A percentile compares a stretch with the other conserved stretches of the same genome.
Evolutionary conservation across 2,797 vertebrate species (phyloP).

Genomic region (Semotilus atromaculatus): DNA sequence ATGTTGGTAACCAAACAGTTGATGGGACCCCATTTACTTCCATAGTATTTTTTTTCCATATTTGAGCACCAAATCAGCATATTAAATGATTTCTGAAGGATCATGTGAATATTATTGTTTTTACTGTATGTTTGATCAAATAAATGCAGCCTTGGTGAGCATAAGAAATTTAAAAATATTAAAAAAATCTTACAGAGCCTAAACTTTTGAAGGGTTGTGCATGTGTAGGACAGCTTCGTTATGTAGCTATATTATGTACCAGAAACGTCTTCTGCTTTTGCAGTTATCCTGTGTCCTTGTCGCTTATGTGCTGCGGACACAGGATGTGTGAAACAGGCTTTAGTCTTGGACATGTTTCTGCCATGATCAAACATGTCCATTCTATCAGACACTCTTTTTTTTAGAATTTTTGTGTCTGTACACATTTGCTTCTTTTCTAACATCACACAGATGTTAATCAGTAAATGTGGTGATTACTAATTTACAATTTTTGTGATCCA

Average conservation of each 20-base stretch:
- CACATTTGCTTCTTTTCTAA: neutral
- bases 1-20: neutral
- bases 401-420: neutral
- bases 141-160: neutral
- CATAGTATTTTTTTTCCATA: too few relatives aligned
- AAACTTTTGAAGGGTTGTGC: neutral
- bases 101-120: neutral
- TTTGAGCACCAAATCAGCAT: too few relatives aligned
- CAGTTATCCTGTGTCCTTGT: neutral
- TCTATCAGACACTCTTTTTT: neutral
- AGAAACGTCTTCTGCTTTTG: neutral
- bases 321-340: neutral
- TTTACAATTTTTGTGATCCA: neutral
- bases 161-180: neutral
- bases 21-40: too few relatives aligned
- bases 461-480: conserved; percentile 9
- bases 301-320: neutral
- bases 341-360: neutral
- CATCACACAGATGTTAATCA: neutral
- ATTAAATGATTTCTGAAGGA: neutral
- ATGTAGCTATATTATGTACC: too few relatives aligned
- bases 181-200: neutral
- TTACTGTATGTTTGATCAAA: neutral
- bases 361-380: neutral
- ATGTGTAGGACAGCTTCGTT: neutral